Conservation (phyloP, 2,113 vertebrate genomes). For the Sphyrna mokarran region DNA sequence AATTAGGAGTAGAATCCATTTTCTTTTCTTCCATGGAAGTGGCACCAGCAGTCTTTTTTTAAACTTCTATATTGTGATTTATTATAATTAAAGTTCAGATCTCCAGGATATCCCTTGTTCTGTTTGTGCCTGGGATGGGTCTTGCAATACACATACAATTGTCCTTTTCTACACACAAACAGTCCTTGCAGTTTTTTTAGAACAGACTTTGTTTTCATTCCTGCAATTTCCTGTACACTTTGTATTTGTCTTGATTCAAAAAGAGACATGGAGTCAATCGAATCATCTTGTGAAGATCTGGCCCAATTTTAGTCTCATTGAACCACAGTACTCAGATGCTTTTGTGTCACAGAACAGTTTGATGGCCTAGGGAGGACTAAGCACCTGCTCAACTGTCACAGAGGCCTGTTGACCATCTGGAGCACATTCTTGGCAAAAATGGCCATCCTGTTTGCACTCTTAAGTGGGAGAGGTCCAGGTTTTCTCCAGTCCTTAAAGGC, state of each 20-base stretch:
- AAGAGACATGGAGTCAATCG: conserved; percentile 31
- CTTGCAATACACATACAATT: conserved; percentile 54
- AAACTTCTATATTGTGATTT: background rate
- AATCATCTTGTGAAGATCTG: background rate
- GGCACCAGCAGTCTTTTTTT: background rate
- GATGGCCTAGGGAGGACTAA: conserved; percentile 39
- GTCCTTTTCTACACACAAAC: conserved; percentile 64
- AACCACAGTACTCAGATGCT: conserved; percentile 45
- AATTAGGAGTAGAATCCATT: too few species aligned
- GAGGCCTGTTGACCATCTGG: conserved; percentile 45
- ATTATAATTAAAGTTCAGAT: background rate
- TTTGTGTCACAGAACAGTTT: conserved; percentile 40
- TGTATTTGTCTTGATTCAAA: conserved; percentile 43
- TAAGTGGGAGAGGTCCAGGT: background rate
- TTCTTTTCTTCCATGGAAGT: too few species aligned
- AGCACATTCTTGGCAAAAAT: conserved; percentile 49
- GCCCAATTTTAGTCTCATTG: conserved; percentile 37
- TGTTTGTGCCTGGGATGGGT: conserved; percentile 78
- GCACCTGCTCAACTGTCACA: conserved; percentile 43
- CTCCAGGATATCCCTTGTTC: conserved; percentile 48
- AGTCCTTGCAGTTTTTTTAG: conserved; percentile 79
- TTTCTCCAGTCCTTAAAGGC: background rate
- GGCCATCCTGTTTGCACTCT: conserved; percentile 51
- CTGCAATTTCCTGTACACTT: conserved; percentile 46
- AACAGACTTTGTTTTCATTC: conserved; percentile 74